Evolutionary conservation across 2,113 vertebrate genomes (phyloP), one percentile per base, ranked within the genome.

Genomic region (Melanostigma gelatinosum): DNA sequence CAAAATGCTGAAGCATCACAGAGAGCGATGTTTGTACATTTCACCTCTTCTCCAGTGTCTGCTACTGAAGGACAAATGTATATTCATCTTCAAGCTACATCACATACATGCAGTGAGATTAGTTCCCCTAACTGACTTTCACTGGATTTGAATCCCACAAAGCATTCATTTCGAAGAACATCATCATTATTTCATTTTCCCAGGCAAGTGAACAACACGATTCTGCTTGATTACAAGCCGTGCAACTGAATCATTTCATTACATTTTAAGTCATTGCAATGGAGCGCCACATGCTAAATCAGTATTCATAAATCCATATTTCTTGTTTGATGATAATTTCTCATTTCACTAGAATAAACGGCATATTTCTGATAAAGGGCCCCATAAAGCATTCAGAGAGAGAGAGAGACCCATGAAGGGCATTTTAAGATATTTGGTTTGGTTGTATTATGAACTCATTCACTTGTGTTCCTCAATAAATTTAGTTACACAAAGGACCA

Each of bases 181-280:
- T 91, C 84, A 89, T 92, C 89, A 92, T 92, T 91, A 92, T 91
- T 93, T 90, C 83, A 93, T 90, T 89, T 83, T 89, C 86, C 72
- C 84, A 77, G 16, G 87, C 79, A 88, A 92, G 84, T 91, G 89
- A 92, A 90, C 89, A 93, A 92, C 91, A 92, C 89, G 87, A 90
- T 92, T 93, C 89, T 57, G 58, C 90, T 93, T 93, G 91, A 93
- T 93, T 92, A 90, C 89, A 87, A 91, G 89, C 89, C 80, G 70
- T 77, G 85, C 87, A 52, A 90, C 85, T 38, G 76, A 83, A 90
- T 92, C 87, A 88, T 90, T 92, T 87, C 91, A 90, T 89, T 92
- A 87, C 89, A 77, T 91, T 90, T 91, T 80, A 79, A 88, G 84
- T 87, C 88, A 88, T 75, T 91, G 89, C 85, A 40, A 87, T 81